phyloP scores from a whole-genome alignment of 2,797 vertebrate genomes.

The Tapirus indicus region DNA sequence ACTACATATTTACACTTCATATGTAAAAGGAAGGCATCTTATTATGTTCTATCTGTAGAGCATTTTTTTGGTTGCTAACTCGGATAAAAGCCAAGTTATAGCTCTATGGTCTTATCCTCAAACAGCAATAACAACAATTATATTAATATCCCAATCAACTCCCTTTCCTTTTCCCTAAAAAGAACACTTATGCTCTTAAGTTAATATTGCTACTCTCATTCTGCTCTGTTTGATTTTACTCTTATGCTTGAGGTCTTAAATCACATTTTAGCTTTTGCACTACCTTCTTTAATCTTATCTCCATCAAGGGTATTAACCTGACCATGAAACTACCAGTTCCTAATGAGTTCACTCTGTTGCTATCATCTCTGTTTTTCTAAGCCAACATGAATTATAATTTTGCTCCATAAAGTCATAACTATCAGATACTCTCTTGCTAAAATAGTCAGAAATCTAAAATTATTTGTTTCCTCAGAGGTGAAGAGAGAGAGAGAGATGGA shows the following conservation, averaged over 20 bases:
- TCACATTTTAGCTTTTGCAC: not conserved
- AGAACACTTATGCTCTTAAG: constrained; percentile 5
- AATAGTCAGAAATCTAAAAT: constrained; percentile 51
- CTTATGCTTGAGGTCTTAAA: constrained; percentile 1
- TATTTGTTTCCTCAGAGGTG: constrained; percentile 38
- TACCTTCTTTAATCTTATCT: constrained; percentile 3
- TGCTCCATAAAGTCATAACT: not conserved
- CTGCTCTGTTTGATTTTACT: constrained; percentile 9
- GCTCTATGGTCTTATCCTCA: not conserved
- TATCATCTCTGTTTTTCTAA: not conserved
- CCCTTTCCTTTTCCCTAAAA: not conserved
- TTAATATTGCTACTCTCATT: not conserved
- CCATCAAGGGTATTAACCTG: not conserved
- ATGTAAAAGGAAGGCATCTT: constrained; percentile 2
- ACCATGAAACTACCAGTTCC: not conserved
- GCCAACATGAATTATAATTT: constrained; percentile 36
- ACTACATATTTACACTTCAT: not conserved
- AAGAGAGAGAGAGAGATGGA: not conserved
- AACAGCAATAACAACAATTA: not conserved
- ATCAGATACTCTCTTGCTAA: constrained; percentile 24
- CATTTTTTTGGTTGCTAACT: not conserved
- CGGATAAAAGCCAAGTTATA: not conserved
- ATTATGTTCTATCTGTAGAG: not conserved
- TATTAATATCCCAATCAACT: not conserved
- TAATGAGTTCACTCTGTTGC: not conserved